phyloP scores from a whole-genome alignment of 2,888 invertebrate genomes.

The Lycia hirtaria region DNA sequence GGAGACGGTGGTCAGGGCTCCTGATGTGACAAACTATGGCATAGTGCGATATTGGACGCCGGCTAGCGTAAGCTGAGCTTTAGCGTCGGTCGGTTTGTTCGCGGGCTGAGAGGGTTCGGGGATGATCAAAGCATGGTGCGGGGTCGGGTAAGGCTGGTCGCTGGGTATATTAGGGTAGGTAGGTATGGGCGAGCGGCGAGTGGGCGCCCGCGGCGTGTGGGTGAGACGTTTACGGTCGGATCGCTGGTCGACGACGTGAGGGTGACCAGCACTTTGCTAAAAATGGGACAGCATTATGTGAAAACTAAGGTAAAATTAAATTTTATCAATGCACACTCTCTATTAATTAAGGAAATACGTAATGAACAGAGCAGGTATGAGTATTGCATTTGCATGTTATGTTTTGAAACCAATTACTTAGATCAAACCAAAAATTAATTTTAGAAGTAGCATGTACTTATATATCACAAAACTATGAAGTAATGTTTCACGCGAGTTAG shows the following conservation, averaged over 20 bases:
- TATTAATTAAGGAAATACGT: too few species aligned
- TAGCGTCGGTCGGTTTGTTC: slow-evolving; percentile 45
- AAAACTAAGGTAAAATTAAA: too few species aligned
- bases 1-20: slow-evolving; percentile 75
- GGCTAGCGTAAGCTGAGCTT: slow-evolving; percentile 57
- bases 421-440: too few species aligned
- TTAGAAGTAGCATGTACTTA: too few species aligned
- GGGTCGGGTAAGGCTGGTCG: slow-evolving; percentile 55
- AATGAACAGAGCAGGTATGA: too few species aligned
- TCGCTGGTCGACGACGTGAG: slow-evolving; percentile 78
- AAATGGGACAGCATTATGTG: slow-evolving; percentile 1
- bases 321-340: too few species aligned
- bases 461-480: too few species aligned
- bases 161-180: slow-evolving; percentile 72
- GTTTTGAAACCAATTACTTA: too few species aligned
- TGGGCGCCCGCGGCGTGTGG: slow-evolving; percentile 81
- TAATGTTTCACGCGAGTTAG: too few species aligned
- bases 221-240: slow-evolving; percentile 85
- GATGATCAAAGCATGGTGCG: slow-evolving; percentile 45
- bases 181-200: slow-evolving; percentile 77
- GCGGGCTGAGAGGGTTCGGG: slow-evolving; percentile 22
- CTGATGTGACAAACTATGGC: slow-evolving; percentile 78
- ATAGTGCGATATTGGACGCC: slow-evolving; percentile 76
- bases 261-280: slow-evolving; percentile 52
- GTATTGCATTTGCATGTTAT: too few species aligned